Evolutionary conservation across 1,140 invertebrate species (phyloP), one percentile per base, ranked within the genome.

Genomic region (Pachyrhynchus sulphureomaculatus): DNA sequence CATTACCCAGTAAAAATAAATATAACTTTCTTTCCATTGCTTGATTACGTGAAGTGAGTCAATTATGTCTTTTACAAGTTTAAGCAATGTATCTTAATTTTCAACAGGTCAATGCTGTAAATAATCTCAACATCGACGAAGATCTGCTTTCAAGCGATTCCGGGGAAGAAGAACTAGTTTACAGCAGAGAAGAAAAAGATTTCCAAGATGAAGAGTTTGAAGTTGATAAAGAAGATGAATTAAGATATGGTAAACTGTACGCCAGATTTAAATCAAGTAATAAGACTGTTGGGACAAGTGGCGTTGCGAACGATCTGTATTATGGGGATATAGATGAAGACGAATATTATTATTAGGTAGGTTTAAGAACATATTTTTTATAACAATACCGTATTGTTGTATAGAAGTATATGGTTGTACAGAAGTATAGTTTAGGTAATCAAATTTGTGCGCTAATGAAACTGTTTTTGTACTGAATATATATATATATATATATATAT

Each of bases 141-240:
- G 78, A 76, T 60, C 71, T 78, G 32, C 71, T 82, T 1, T 83
- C 81, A 13, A 82, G 78, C 57, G 81, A 82, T 68, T 78, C 77
- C 23, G 75, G 75, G 26, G 75, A 79, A 51, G 71, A 79, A 62
- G 75, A 73, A 2, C 78, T 77, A 58, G 64, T 76, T n/a, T 79
- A 78, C 47, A 48, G 56, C 10, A 72, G 67, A 29, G 70, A 78
- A 26, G 72, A 78, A 62, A 68, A 76, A 15, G 68, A 72, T 45
- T 71, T 71, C n/a, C 64, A 67, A 10, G 69, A 73, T 24, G 78
- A 80, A 67, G 75, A 76, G 13, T 78, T 80, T 66, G 76, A 78
- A 44, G 61, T 80, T 9, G 75, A 82, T 69, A 73, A 79, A 45
- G 67, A 63, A n/a, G 80, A 83, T 70, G 76, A 79, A 4, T 70